Evolutionary conservation across 2,797 vertebrate species (phyloP), one percentile per base, ranked within the genome.

Genomic region (Labeo calbasu): DNA sequence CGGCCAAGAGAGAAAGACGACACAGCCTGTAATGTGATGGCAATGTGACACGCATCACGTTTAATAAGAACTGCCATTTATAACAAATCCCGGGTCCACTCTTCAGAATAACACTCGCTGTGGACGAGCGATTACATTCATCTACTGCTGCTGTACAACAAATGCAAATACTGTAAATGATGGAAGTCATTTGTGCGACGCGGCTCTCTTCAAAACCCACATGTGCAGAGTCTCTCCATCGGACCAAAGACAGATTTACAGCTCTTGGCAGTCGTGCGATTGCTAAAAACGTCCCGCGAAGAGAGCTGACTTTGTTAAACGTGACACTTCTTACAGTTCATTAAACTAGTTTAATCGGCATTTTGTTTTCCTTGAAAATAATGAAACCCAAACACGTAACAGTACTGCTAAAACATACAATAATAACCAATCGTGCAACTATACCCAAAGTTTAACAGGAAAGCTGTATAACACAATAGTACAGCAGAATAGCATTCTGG

Each of bases 401-500:
- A 36, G 43, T 63, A 72, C 23, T 50, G 59, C 61, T 69, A 82
- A 78, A 82, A 59, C 51, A 55, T 72, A 82, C 65, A 68, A 85
- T 78, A 75, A 81, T 70, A 61, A 75, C 32, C 46, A 68, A 61
- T 66, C 81, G 46, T 46, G 69, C 43, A 82, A 59, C 48, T 85
- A 61, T 40, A 53, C 57, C 73, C 28, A 7, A 66, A 65, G 53
- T 25, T 59, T 50, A 79, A 77, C 79, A 69, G 40, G 46, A 68
- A 88, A 91, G 87, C 88, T 71, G 28, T 53, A 90, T 88, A 88
- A 79, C 59, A 48, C 69, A 87, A 90, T 89, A 90, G 87, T 88
- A 90, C 83, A 91, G 90, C 90, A 90, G 89, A 86, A 84, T 69
- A 91, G 90, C 91, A 93, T 92, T 93, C 92, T 91, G 87, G 91